Percentiles rank a stretch among this genome's conserved stretches.
These are phyloP conservation scores for Chromobotia macracanthus DNA, from an alignment of 2,797 vertebrate species.

Conservation along the genomic window DNA sequence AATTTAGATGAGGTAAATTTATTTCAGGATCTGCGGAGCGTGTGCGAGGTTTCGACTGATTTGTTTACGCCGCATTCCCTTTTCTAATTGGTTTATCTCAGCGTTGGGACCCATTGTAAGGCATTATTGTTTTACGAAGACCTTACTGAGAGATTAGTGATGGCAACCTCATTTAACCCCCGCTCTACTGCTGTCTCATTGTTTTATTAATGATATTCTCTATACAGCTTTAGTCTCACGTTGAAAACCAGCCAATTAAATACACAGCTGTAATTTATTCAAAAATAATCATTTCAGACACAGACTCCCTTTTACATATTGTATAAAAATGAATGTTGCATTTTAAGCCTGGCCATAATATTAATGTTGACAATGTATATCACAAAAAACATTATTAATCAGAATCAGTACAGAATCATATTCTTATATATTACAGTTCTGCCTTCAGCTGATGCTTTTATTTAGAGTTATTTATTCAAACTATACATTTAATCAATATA, in stretches of 20 bases:
- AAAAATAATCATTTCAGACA: not conserved
- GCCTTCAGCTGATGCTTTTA: too few relatives aligned
- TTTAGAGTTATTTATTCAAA: too few relatives aligned
- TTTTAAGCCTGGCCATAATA: too few relatives aligned
- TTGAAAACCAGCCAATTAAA: not conserved
- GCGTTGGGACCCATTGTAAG: conserved; percentile 27
- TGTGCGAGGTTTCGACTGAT: not conserved
- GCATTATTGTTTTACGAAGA: conserved; percentile 28
- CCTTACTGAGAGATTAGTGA: conserved; percentile 39
- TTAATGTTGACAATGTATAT: too few relatives aligned
- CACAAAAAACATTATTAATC: too few relatives aligned
- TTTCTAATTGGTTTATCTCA: conserved; percentile 39
- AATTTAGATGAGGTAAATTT: conserved; percentile 22
- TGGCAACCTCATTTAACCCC: conserved; percentile 18
- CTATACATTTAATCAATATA: too few relatives aligned
- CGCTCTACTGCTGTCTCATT: conserved; percentile 3
- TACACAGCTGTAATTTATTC: not conserved
- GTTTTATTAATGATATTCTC: not conserved
- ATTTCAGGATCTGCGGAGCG: conserved; percentile 23
- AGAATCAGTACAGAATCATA: too few relatives aligned
- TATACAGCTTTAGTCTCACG: not conserved
- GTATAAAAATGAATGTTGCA: too few relatives aligned
- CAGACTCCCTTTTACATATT: not conserved
- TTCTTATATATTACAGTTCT: too few relatives aligned
- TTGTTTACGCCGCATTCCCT: conserved; percentile 26